Evolutionary conservation across 2,888 invertebrate genomes (phyloP).

Genomic region (Drosophila merina): DNA sequence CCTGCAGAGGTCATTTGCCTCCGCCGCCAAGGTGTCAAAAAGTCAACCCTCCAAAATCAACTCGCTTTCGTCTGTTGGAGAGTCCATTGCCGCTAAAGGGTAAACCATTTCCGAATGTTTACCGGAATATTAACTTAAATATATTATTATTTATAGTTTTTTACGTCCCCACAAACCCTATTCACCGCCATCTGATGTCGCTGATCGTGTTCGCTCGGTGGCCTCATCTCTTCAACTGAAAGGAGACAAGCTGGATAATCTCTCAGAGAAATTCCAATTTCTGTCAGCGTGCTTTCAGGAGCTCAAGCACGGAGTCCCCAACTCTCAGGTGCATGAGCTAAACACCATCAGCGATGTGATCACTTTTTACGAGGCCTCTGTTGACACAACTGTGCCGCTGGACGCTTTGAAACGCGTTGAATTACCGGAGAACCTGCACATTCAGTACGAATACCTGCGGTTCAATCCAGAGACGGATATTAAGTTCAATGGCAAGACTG

Average conservation of each 20-base stretch:
- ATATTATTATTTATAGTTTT: conserved; percentile 86
- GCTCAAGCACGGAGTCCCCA: conserved; percentile 92
- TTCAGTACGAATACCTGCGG: conserved; percentile 91
- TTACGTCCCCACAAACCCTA: conserved; percentile 90
- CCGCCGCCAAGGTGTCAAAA: conserved; percentile 80
- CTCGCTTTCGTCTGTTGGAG: conserved; percentile 85
- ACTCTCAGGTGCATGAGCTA: conserved; percentile 91
- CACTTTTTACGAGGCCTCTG: conserved; percentile 89
- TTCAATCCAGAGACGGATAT: conserved; percentile 93
- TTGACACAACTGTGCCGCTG: conserved; percentile 89
- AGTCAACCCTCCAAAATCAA: conserved; percentile 83
- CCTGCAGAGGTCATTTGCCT: conserved; percentile 65
- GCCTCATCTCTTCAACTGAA: conserved; percentile 86
- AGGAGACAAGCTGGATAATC: conserved; percentile 55
- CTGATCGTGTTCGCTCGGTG: conserved; percentile 86
- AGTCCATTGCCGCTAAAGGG: conserved; percentile 89
- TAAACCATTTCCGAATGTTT: conserved; percentile 67
- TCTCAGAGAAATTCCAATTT: conserved; percentile 87
- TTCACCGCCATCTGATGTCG: conserved; percentile 88
- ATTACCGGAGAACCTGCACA: conserved; percentile 93
- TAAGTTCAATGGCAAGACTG: conserved; percentile 90
- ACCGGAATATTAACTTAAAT: background rate
- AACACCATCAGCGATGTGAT: conserved; percentile 89
- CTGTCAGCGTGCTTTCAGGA: conserved; percentile 88
- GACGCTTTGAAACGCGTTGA: conserved; percentile 89